Base-by-base conservation (phyloP, 1,140 invertebrate species). In the Drosophila ercepeae region DNA sequence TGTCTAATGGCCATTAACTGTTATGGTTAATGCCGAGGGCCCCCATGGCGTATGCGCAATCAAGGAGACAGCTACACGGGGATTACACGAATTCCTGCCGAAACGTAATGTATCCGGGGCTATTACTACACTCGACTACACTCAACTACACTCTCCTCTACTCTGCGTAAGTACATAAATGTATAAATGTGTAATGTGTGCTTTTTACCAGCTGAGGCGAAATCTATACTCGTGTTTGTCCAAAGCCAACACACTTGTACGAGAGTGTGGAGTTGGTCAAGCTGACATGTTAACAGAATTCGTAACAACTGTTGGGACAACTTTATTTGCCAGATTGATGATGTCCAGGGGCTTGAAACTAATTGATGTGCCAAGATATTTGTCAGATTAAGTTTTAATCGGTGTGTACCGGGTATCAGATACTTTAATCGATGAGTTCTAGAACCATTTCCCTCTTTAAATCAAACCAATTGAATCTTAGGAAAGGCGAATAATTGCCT, bases 1-100 rank as follows among this genome's bases (percentile, higher is more conserved):
- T 60, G 65, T 61, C 70, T 75, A 71, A 79, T 70, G 72, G 52
- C 54, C 54, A 75, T 70, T 64, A 63, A 54, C 53, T 36, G 71
- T 49, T 55, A 64, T 32, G 32, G 25, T 9, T 9, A 18, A 16
- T 13, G 36, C 5, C 13, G n/a, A 39, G 6, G 39, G 7, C 36
- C 36, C 36, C 44, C 34, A 42, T 34, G 73, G 45, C 78, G 69
- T 77, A 79, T 70, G 58, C 51, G 64, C 58, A 75, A 79, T 79
- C 73, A 69, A 32, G 8, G 14, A 61, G 54, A 70, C 54, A 69
- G 54, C 49, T 53, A 70, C 34, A 70, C 18, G 54, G 53, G 52
- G 50, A 72, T 71, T 71, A 72, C 69, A 71, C 29, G 69, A 21
- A 61, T 50, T 54, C 32, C 7, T 23, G 13, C 41, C 25, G 18